A percentile compares a stretch with the other conserved stretches of the same genome.
Conservation (phyloP, 2,888 invertebrate species). For the Zygothrica quintamaculata region DNA sequence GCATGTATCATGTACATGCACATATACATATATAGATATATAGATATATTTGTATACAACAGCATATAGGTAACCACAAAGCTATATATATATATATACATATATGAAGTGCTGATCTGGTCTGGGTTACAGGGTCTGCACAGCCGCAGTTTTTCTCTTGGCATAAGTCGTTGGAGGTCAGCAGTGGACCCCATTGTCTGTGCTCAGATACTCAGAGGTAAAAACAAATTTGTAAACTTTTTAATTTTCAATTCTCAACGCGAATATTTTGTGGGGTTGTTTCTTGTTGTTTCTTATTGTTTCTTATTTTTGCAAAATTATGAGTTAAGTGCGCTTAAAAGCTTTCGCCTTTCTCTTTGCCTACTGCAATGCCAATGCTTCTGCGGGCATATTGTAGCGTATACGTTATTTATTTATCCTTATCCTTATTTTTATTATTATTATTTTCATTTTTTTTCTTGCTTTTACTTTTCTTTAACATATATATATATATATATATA, state of each 20-base stretch:
- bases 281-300: slow-evolving; percentile 14
- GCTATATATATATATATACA: no score
- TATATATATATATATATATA: no score
- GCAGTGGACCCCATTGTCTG: slow-evolving; percentile 20
- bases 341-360: slow-evolving; percentile 65
- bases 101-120: no score
- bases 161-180: slow-evolving; percentile 33
- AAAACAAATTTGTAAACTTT: slow-evolving; percentile 67
- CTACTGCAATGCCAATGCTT: slow-evolving; percentile 28
- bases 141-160: slow-evolving; percentile 18
- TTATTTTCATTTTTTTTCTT: slow-evolving; percentile 50
- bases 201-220: slow-evolving; percentile 10
- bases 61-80: slow-evolving; percentile 10
- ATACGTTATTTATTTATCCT: slow-evolving; percentile 59
- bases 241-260: slow-evolving; percentile 74
- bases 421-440: no score
- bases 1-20: neutral
- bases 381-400: slow-evolving; percentile 38
- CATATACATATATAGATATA: slow-evolving; percentile 1
- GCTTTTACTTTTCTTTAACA: slow-evolving; percentile 58
- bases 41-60: no score
- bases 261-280: slow-evolving; percentile 32
- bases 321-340: slow-evolving; percentile 81
- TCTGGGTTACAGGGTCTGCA: neutral
- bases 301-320: slow-evolving; percentile 54